Evolutionary conservation across 2,797 vertebrate genomes (phyloP).

Genomic region (Xenopus petersii): DNA sequence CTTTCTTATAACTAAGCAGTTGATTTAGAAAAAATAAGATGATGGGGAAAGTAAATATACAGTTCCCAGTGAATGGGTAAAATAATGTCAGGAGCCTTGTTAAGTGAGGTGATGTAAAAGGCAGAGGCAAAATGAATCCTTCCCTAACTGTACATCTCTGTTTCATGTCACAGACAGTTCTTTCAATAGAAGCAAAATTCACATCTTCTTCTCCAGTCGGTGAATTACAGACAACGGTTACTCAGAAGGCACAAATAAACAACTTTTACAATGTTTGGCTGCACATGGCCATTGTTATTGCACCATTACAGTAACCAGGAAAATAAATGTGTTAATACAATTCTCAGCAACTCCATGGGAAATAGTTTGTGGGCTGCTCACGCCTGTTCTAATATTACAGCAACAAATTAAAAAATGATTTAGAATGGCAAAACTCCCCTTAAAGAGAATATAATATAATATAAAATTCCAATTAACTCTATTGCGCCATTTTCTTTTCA

Average conservation of each 20-base stretch:
- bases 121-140: constrained; percentile 12
- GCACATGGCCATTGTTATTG: too few species aligned
- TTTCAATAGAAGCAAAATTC: too few species aligned
- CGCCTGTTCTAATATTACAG: constrained; percentile 28
- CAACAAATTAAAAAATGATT: constrained; percentile 55
- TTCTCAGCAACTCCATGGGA: constrained; percentile 16
- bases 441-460: constrained; percentile 58
- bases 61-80: constrained; percentile 28
- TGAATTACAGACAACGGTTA: too few species aligned
- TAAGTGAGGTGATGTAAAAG: constrained; percentile 15
- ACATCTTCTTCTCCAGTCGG: too few species aligned
- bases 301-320: constrained; percentile 16
- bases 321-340: constrained; percentile 27
- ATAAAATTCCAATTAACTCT: constrained; percentile 57
- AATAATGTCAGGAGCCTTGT: constrained; percentile 35
- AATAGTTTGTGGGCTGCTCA: constrained; percentile 24
- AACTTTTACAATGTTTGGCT: too few species aligned
- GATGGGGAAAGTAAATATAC: constrained; percentile 41
- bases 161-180: not conserved
- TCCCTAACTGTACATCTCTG: constrained; percentile 8
- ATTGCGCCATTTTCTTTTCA: constrained; percentile 68
- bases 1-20: constrained; percentile 48
- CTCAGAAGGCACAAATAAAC: too few species aligned
- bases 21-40: constrained; percentile 46
- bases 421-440: constrained; percentile 58